Evolutionary conservation across 2,888 invertebrate genomes (phyloP).

Genomic region (Caenorhabditis auriculariae): DNA sequence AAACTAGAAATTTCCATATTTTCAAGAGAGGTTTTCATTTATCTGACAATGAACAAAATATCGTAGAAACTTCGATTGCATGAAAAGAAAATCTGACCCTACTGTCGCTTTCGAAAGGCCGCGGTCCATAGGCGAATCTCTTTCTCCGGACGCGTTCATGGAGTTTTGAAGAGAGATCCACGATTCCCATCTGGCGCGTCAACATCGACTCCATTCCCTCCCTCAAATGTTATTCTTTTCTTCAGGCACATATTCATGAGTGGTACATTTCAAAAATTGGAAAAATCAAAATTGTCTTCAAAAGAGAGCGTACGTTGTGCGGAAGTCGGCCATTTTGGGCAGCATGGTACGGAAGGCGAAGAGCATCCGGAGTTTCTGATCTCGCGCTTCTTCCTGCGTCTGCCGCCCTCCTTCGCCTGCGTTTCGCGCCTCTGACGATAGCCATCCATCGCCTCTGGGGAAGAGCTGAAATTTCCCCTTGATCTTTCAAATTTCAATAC

Average conservation of each 20-base stretch:
- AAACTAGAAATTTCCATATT: neutral
- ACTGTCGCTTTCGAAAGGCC: too few species aligned
- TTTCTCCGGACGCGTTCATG: slow-evolving; percentile 11
- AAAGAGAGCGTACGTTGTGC: slow-evolving; percentile 9
- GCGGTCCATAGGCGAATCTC: slow-evolving; percentile 7
- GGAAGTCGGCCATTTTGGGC: slow-evolving; percentile 25
- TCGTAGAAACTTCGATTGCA: too few species aligned
- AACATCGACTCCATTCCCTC: slow-evolving; percentile 34
- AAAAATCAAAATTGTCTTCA: neutral
- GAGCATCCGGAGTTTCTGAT: slow-evolving; percentile 14
- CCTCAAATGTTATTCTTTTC: slow-evolving; percentile 8
- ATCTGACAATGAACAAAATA: too few species aligned
- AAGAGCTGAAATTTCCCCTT: slow-evolving; percentile 12
- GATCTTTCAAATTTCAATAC: too few species aligned
- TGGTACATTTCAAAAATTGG: neutral
- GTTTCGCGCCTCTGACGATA: neutral
- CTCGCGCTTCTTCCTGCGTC: slow-evolving; percentile 4
- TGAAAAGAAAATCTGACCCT: too few species aligned
- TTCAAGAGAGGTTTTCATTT: neutral
- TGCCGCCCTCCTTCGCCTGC: neutral
- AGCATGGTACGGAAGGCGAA: slow-evolving; percentile 19
- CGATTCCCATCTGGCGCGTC: slow-evolving; percentile 33
- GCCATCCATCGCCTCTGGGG: slow-evolving; percentile 12
- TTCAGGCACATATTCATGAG: neutral
- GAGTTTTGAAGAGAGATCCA: slow-evolving; percentile 28